A percentile compares a stretch with the other conserved stretches of the same genome.
These are phyloP conservation scores for Galemys pyrenaicus DNA, from an alignment of 2,113 vertebrate genomes.

Conservation along the genomic window DNA sequence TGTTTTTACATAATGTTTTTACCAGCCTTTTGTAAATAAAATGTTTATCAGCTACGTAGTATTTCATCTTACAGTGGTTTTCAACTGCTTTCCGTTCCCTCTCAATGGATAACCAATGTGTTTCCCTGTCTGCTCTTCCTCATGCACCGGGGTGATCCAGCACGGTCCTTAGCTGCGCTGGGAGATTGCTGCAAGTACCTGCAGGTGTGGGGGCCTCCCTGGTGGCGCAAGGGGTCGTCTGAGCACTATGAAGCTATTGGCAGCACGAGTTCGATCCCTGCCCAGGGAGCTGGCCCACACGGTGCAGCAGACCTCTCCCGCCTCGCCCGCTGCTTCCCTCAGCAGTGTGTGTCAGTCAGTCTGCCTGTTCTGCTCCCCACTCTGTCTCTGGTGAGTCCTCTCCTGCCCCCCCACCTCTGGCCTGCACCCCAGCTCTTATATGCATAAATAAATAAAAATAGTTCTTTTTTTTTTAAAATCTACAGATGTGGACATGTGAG, in stretches of 20 bases:
- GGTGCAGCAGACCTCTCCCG: too few species aligned
- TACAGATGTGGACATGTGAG: not conserved
- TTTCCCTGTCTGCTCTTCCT: not conserved
- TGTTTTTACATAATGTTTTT: not conserved
- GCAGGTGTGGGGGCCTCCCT: not conserved
- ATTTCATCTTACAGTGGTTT: not conserved
- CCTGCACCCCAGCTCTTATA: too few species aligned
- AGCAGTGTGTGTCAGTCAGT: too few species aligned
- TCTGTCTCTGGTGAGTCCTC: too few species aligned
- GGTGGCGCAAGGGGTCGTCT: too few species aligned
- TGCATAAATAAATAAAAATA: too few species aligned
- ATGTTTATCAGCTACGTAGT: not conserved
- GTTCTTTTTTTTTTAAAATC: not conserved
- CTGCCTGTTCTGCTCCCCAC: too few species aligned
- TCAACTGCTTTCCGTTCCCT: not conserved
- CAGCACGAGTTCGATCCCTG: too few species aligned
- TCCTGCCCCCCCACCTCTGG: too few species aligned
- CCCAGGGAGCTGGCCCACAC: too few species aligned
- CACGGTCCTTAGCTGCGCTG: not conserved
- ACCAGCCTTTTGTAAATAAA: conserved; percentile 8
- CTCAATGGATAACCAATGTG: not conserved
- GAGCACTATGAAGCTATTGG: too few species aligned
- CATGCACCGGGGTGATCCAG: not conserved
- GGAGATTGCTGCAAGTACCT: not conserved
- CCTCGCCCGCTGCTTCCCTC: too few species aligned